These are phyloP conservation scores for Sycophila texana DNA, from an alignment of 2,888 invertebrate species.

Conservation along the genomic window DNA sequence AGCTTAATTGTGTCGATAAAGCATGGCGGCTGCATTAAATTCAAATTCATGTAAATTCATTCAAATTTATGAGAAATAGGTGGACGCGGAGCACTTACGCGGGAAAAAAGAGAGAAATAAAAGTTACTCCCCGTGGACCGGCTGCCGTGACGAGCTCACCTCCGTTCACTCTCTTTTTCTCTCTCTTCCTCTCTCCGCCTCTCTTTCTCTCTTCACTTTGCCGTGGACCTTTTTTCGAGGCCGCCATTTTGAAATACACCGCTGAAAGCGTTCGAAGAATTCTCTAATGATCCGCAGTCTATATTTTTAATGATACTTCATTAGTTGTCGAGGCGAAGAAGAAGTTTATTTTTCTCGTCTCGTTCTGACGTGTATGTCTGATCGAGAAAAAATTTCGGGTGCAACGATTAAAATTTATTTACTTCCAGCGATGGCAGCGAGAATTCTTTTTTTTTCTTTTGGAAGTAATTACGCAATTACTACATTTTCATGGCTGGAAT, in stretches of 20 bases:
- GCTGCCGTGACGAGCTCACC: slow-evolving; percentile 65
- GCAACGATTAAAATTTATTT: neutral
- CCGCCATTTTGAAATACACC: slow-evolving; percentile 64
- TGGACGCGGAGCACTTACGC: slow-evolving; percentile 75
- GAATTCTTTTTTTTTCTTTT: slow-evolving; percentile 6
- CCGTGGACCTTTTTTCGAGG: slow-evolving; percentile 46
- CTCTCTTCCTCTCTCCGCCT: slow-evolving; percentile 48
- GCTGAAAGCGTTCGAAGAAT: slow-evolving; percentile 58
- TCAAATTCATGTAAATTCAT: slow-evolving; percentile 76
- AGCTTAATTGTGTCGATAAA: slow-evolving; percentile 76
- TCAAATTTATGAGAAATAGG: slow-evolving; percentile 76
- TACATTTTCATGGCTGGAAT: neutral
- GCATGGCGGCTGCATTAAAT: slow-evolving; percentile 74
- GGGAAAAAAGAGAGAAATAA: slow-evolving; percentile 73
- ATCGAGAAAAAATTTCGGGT: neutral
- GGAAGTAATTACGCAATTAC: neutral
- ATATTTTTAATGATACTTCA: slow-evolving; percentile 58
- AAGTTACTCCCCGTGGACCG: slow-evolving; percentile 75
- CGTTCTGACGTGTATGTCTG: slow-evolving; percentile 2
- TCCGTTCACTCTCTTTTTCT: slow-evolving; percentile 53
- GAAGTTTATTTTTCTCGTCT: slow-evolving; percentile 34
- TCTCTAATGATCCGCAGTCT: slow-evolving; percentile 59
- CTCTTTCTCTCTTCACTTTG: slow-evolving; percentile 53
- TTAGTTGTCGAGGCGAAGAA: slow-evolving; percentile 52
- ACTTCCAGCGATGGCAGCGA: neutral